These are phyloP conservation scores for Magallana gigas DNA, from an alignment of 1,140 invertebrate species.

Conservation along the genomic window DNA sequence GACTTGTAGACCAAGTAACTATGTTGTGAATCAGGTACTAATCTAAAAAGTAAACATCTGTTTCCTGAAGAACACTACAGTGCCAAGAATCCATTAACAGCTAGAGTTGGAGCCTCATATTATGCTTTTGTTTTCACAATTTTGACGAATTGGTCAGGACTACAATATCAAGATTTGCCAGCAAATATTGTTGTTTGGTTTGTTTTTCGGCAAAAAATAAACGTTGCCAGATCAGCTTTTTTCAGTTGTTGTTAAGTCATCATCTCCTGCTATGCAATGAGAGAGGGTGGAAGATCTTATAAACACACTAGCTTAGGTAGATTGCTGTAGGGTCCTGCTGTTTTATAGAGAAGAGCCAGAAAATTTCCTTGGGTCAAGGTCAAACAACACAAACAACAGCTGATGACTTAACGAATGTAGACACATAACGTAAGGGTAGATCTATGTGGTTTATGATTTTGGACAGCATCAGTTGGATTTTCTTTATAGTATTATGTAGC, in stretches of 20 bases:
- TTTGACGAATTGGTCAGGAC: neutral
- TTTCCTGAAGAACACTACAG: neutral
- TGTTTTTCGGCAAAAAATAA: neutral
- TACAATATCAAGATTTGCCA: neutral
- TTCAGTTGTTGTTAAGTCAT: neutral
- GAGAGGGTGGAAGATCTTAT: conserved; percentile 6
- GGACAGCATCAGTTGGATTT: neutral
- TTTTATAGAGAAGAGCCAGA: neutral
- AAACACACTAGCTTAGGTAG: neutral
- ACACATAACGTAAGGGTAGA: neutral
- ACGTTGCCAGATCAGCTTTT: neutral
- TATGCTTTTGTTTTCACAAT: too few species aligned
- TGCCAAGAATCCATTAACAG: neutral
- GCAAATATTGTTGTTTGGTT: neutral
- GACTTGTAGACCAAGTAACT: neutral
- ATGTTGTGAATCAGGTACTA: conserved; percentile 6
- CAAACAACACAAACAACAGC: conserved; percentile 4
- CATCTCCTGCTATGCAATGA: neutral
- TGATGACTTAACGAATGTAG: neutral
- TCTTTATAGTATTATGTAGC: too few species aligned
- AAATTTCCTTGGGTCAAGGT: neutral
- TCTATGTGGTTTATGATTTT: neutral
- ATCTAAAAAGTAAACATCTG: conserved; percentile 1
- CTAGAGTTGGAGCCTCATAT: too few species aligned
- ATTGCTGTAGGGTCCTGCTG: neutral